A percentile compares a stretch with the other conserved stretches of the same genome.
These are phyloP conservation scores for Otocyon megalotis DNA, from an alignment of 2,113 vertebrate genomes.

Conservation along the genomic window DNA sequence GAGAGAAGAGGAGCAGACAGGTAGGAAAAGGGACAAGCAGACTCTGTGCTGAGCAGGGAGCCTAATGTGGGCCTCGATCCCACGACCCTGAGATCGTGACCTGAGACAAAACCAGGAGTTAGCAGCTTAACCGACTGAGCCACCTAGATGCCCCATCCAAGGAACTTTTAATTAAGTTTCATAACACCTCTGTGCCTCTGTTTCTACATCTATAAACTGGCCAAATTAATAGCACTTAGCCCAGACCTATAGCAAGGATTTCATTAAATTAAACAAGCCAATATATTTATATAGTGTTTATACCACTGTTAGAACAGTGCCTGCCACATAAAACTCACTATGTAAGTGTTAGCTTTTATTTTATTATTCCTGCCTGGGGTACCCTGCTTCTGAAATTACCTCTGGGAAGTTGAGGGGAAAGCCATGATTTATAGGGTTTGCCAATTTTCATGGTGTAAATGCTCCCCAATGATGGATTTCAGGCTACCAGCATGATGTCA, in stretches of 20 bases:
- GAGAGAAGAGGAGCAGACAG: background rate
- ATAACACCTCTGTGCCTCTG: background rate
- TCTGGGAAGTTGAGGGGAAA: background rate
- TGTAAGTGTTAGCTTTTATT: background rate
- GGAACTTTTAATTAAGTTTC: background rate
- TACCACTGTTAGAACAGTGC: too few species aligned
- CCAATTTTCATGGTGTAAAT: background rate
- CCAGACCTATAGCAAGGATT: background rate
- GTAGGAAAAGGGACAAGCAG: background rate
- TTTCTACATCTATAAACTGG: background rate
- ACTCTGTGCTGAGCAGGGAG: background rate
- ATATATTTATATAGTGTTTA: background rate
- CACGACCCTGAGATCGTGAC: background rate
- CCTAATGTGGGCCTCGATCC: background rate
- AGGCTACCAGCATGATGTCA: background rate
- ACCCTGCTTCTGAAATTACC: background rate
- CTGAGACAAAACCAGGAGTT: background rate
- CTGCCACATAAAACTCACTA: background rate
- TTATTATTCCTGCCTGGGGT: background rate
- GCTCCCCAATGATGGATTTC: background rate
- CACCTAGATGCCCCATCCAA: background rate
- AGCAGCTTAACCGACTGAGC: background rate
- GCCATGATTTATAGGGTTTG: background rate
- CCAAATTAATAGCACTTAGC: background rate
- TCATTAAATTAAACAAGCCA: background rate